Evolutionary conservation across 2,113 vertebrate species (phyloP).

Genomic region (Tachuris rubrigastra): DNA sequence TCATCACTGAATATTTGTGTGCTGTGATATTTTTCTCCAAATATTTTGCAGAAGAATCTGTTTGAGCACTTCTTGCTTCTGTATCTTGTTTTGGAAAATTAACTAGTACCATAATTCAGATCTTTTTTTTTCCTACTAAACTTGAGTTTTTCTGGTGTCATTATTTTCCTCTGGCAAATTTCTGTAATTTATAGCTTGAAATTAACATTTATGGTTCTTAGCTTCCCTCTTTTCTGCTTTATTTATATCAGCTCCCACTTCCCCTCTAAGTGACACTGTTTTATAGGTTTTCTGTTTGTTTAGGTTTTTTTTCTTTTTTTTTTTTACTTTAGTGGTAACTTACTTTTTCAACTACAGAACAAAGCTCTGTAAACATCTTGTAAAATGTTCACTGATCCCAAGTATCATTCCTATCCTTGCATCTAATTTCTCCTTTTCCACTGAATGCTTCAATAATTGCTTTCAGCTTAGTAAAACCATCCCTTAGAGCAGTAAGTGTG

Average conservation of each 20-base stretch:
- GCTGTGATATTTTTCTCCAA: not conserved
- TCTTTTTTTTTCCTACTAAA: not conserved
- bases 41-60: not conserved
- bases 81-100: slow-evolving; percentile 12
- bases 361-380: not conserved
- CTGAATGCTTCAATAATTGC: not conserved
- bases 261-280: slow-evolving; percentile 45
- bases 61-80: not conserved
- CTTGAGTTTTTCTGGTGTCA: slow-evolving; percentile 16
- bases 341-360: not conserved
- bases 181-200: slow-evolving; percentile 59
- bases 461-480: slow-evolving; percentile 17
- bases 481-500: not conserved
- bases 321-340: not conserved
- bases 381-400: not conserved
- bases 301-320: not conserved
- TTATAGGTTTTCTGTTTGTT: slow-evolving; percentile 40
- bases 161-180: slow-evolving; percentile 52
- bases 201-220: slow-evolving; percentile 59
- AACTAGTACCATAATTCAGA: slow-evolving; percentile 5
- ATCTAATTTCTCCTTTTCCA: not conserved
- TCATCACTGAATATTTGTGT: not conserved
- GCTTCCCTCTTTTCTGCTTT: slow-evolving; percentile 63
- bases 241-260: slow-evolving; percentile 55
- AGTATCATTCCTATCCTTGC: not conserved